A percentile compares a stretch with the other conserved stretches of the same genome.
Evolutionary conservation across 2,113 vertebrate species (phyloP).

Genomic region (Excalfactoria chinensis): DNA sequence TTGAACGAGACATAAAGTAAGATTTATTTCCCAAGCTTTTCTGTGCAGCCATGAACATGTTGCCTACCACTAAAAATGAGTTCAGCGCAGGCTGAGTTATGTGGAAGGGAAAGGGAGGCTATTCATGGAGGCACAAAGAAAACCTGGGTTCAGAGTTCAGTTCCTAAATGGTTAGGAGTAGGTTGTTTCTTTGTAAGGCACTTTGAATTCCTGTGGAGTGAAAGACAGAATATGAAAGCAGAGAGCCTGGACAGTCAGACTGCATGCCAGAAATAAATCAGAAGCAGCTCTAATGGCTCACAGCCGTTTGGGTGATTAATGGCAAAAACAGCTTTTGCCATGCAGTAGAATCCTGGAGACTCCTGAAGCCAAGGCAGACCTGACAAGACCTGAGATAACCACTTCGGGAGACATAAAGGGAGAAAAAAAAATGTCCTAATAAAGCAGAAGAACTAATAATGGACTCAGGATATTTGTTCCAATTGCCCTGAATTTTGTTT

Average conservation of each 20-base stretch:
- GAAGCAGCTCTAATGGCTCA: not conserved
- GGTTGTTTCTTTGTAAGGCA: not conserved
- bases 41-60: not conserved
- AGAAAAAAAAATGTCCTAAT: not conserved
- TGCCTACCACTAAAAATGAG: not conserved
- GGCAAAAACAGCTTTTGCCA: not conserved
- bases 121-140: not conserved
- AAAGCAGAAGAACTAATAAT: constrained; percentile 37
- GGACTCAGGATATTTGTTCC: constrained; percentile 41
- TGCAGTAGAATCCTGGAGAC: not conserved
- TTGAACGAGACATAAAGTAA: not conserved
- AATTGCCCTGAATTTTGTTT: constrained; percentile 49
- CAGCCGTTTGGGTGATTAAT: not conserved
- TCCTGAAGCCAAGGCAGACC: not conserved
- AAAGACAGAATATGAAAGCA: not conserved
- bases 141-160: not conserved
- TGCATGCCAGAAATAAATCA: constrained; percentile 13
- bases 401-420: not conserved
- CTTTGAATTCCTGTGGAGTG: not conserved
- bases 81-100: not conserved
- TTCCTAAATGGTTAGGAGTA: not conserved
- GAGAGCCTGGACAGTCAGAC: not conserved
- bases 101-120: not conserved
- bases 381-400: not conserved
- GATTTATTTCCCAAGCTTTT: not conserved